Base-by-base conservation (phyloP, 2,888 invertebrate genomes). In the Malthinus flaveolus region DNA sequence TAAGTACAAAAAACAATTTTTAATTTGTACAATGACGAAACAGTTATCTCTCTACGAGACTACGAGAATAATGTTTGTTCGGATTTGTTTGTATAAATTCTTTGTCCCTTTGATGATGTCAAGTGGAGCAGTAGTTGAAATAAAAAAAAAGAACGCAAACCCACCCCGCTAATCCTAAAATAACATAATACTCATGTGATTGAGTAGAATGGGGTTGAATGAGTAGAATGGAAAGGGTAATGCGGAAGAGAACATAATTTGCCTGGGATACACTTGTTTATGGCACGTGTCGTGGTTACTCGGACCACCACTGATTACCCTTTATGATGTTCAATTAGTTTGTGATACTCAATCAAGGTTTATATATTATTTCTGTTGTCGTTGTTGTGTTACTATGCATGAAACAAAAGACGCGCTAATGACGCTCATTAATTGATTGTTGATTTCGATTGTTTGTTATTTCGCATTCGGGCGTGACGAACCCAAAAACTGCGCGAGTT, bases 321-420 rank as follows among this genome's bases (percentile, higher is more conserved):
- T 73, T 74, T 75, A 75, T 72, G 73, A 71, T 70, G 73, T 74
- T 73, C 73, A 74, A 74, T 75, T 75, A 73, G 72, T 71, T 70
- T 66, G 66, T 65, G 63, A 63, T 65, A 64, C 66, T 46, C 61
- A 64, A 60, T 61, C 54, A 63, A 56, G 58, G 59, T 61, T 61
- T 49, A 46, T 49, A n/a, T n/a, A n/a, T n/a, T n/a, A 46, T 54
- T 59, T 33, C 15, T 13, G 48, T n/a, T n/a, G 35, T 55, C 51
- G 51, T 37, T 55, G 23, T 35, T 54, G 37, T 46, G 49, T 34
- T 45, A 31, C 33, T 44, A 9, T 36, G 23, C 32, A 15, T 11
- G 37, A 37, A 32, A 54, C 47, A 46, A 54, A 47, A n/a, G n/a
- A 10, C 32, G 32, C 39, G 12, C 32, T 50, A 15, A 49, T 36